Evolutionary conservation across 1,140 invertebrate species (phyloP).

Genomic region (Apis cerana): DNA sequence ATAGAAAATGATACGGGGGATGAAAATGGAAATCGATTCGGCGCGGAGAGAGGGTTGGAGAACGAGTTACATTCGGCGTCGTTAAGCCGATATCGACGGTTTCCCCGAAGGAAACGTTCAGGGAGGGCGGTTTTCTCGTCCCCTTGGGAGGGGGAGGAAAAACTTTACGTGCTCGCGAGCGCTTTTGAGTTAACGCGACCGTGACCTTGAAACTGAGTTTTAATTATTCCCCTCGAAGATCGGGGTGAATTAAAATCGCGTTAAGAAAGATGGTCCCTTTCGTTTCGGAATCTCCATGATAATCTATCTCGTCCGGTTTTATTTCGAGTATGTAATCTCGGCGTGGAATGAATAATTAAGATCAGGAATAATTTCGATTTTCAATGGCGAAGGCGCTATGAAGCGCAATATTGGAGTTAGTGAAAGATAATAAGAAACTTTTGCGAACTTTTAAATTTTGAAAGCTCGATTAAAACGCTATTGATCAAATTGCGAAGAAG

Average conservation of each 20-base stretch:
- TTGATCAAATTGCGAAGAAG: background rate
- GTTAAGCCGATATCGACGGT: conserved; percentile 56
- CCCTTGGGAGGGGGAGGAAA: background rate
- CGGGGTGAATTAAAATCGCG: conserved; percentile 25
- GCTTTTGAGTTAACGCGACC: background rate
- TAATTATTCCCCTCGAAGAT: conserved; percentile 22
- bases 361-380: conserved; percentile 5
- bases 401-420: background rate
- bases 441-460: background rate
- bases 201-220: conserved; percentile 18
- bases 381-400: background rate
- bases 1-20: conserved; percentile 38
- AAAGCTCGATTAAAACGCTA: no score
- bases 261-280: background rate
- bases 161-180: conserved; percentile 41
- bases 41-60: background rate
- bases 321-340: background rate
- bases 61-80: conserved; percentile 54
- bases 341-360: background rate
- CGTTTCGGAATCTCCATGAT: background rate
- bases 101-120: conserved; percentile 14
- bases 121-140: background rate
- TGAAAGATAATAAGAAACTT: background rate
- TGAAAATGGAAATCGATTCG: conserved; percentile 71
- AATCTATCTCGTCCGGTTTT: background rate